Evolutionary conservation across 2,113 vertebrate species (phyloP), one percentile per base, ranked within the genome.

Genomic region (Hippocampus barbouri): DNA sequence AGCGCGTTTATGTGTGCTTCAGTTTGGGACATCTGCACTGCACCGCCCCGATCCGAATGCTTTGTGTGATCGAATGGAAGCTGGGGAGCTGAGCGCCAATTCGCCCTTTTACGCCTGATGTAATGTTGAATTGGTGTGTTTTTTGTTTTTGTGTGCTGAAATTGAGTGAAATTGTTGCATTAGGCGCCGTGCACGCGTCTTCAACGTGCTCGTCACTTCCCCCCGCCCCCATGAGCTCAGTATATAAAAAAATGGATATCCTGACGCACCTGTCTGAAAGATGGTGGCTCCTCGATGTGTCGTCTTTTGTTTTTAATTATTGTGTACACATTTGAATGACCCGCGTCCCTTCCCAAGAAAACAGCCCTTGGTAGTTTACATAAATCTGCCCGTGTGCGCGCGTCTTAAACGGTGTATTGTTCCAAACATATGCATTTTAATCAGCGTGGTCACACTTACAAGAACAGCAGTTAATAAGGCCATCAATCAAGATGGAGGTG

Each of bases 401-500:
- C 93, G 93, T 93, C 94, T 96, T 97, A 98, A 98, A 95, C 94
- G 90, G 92, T 94, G 90, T 94, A 96, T 97, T 97, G 97, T 95
- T 95, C 95, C 94, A 95, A 95, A 96, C 96, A 97, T 97, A 97
- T 96, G 96, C 95, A 94, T 95, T 92, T 95, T 95, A 98, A 98
- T 97, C 95, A 96, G 93, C 92, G 94, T 88, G 94, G 97, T 98
- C 96, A 99, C 96, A 96, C 93, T 96, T 97, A 99, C 96, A 98
- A 96, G 95, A 97, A 95, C 94, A 94, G 90, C 93, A 92, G 95
- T 96, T 98, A 98, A 98, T 98, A 98, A 98, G 95, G 94, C 95
- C 93, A 97, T 99, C 96, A 97, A 98, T 99, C 96, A 97, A 83
- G 53, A 90, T 34, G 71, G 65, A 54, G 56, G 72, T 69, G 69